Base-by-base conservation (phyloP, 1,140 invertebrate species). In the Coelopa frigida region DNA sequence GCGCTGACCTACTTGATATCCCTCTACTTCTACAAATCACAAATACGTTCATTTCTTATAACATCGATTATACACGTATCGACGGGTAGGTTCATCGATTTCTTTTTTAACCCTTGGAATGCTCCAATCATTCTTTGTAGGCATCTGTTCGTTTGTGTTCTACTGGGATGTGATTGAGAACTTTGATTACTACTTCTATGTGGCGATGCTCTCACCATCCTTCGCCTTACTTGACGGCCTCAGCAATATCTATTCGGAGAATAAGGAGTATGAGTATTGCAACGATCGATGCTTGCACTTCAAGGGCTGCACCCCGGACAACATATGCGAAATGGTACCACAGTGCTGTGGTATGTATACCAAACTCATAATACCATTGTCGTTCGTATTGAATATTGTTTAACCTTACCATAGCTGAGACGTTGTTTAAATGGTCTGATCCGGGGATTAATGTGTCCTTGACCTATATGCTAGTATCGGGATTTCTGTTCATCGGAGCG, bases 121-220 rank as follows among this genome's bases (percentile, higher is more conserved):
- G n/a, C n/a, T 22, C 17, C 12, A 26, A 22, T 23, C 8, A 22
- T 44, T 33, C 24, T 12, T 44, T 3, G 35, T 18, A 48, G 39
- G 61, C 2, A 20, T 60, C 22, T 58, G 56, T 8, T 39, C 55
- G 4, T 66, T 54, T 22, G 49, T 62, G 12, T 22, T 58, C 15
- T 66, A 59, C 14, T 66, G 58, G 62, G 59, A 64, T 37, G 58
- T 64, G 23, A 53, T 63, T 21, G 55, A 55, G 22, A 59, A 50
- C 44, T 61, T 60, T 47, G 20, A 40, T 2, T 48, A 58, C 10
- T 61, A 58, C 37, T 61, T 52, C 20, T 60, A 59, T 32, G 40
- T 53, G 3, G 55, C 57, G 5, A 53, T 52, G 24, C 26, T 65
- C n/a, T 65, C 48, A 2, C 61, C 61, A 2, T 59, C 59, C 2